phyloP scores from a whole-genome alignment of 1,140 invertebrate genomes.

The Drosophila arizonae region DNA sequence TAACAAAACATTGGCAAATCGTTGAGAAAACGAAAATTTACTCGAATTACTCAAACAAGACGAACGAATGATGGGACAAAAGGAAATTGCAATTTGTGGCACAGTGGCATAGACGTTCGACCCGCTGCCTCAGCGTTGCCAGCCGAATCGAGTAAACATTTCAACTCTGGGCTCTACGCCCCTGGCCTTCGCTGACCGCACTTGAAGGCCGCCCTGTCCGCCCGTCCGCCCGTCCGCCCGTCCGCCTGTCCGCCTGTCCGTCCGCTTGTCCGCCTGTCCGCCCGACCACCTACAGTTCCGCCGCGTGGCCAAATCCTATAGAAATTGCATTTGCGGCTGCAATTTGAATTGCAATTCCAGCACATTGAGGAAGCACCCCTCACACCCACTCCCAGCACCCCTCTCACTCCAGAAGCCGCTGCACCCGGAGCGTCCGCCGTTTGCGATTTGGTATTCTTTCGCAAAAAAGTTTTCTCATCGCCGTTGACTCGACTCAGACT shows the following conservation, averaged over 20 bases:
- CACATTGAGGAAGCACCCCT: constrained; percentile 1
- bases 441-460: constrained; percentile 40
- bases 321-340: constrained; percentile 77
- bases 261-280: background rate
- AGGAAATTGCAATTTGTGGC: constrained; percentile 49
- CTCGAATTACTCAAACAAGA: constrained; percentile 42
- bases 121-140: constrained; percentile 3
- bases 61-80: constrained; percentile 44
- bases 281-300: background rate
- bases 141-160: constrained; percentile 33
- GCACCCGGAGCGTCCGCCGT: constrained; percentile 6
- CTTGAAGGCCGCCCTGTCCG: background rate
- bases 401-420: too few species aligned
- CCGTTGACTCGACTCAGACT: constrained; percentile 30
- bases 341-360: constrained; percentile 75
- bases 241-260: background rate
- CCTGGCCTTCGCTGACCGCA: background rate
- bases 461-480: constrained; percentile 37
- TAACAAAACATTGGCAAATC: constrained; percentile 34
- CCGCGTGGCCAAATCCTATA: constrained; percentile 61
- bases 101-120: constrained; percentile 16
- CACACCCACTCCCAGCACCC: background rate
- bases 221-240: background rate
- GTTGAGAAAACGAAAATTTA: constrained; percentile 58
- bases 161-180: background rate